Evolutionary conservation across 2,888 invertebrate species (phyloP).

Genomic region (Eulithis testata): DNA sequence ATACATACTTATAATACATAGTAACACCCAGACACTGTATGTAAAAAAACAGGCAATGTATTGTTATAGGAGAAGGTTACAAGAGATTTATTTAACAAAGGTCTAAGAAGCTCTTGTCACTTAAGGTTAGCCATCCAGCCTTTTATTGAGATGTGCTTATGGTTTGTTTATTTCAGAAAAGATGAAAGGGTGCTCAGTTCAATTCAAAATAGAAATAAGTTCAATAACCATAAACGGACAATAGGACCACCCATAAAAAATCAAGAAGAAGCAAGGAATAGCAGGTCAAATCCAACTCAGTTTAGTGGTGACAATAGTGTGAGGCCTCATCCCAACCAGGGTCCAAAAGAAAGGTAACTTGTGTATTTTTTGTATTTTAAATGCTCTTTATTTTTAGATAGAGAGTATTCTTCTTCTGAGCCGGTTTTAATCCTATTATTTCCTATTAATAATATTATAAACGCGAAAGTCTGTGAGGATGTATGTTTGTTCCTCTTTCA

Average conservation of each 20-base stretch:
- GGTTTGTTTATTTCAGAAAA: slow-evolving; percentile 59
- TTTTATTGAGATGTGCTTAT: neutral
- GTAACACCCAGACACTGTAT: too few relatives aligned
- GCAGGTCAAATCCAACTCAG: slow-evolving; percentile 1
- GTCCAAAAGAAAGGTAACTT: slow-evolving; percentile 23
- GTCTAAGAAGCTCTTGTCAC: neutral
- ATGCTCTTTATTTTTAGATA: too few relatives aligned
- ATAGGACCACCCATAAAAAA: slow-evolving; percentile 29
- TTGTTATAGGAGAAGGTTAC: too few relatives aligned
- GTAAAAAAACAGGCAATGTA: too few relatives aligned
- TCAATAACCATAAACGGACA: slow-evolving; percentile 19
- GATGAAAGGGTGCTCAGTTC: slow-evolving; percentile 63
- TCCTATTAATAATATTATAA: too few relatives aligned
- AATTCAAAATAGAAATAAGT: slow-evolving; percentile 52
- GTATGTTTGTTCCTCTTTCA: too few relatives aligned
- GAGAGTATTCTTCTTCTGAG: too few relatives aligned
- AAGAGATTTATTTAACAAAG: too few relatives aligned
- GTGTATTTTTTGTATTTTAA: neutral
- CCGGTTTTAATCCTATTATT: too few relatives aligned
- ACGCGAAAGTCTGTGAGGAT: too few relatives aligned
- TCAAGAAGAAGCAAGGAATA: slow-evolving; percentile 29
- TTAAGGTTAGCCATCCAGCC: neutral
- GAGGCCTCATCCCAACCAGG: slow-evolving; percentile 11
- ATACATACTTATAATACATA: too few relatives aligned
- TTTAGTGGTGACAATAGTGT: slow-evolving; percentile 11